Conservation (phyloP, 2,113 vertebrate species). For the Notothenia rossii region DNA sequence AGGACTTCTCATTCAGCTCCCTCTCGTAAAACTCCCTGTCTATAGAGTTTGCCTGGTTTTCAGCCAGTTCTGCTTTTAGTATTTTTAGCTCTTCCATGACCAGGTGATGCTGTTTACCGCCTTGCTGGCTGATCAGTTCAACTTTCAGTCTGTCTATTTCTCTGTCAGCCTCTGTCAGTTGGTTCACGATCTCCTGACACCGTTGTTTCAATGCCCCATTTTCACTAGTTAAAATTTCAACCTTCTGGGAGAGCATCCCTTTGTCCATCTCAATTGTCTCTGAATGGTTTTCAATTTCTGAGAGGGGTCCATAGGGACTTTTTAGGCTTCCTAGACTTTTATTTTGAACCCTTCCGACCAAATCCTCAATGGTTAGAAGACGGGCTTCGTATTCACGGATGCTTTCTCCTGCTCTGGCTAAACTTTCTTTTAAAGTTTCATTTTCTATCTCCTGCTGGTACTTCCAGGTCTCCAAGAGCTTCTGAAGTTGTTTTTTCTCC, state of each 20-base stretch:
- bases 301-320: slow-evolving; percentile 56
- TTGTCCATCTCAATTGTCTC: slow-evolving; percentile 68
- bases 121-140: slow-evolving; percentile 77
- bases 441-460: slow-evolving; percentile 82
- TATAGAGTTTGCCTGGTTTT: slow-evolving; percentile 73
- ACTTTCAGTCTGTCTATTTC: slow-evolving; percentile 86
- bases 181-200: slow-evolving; percentile 87
- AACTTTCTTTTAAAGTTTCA: slow-evolving; percentile 76
- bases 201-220: slow-evolving; percentile 82
- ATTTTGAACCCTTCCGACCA: slow-evolving; percentile 78
- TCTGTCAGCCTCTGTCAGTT: slow-evolving; percentile 86
- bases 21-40: slow-evolving; percentile 81
- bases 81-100: slow-evolving; percentile 74
- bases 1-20: slow-evolving; percentile 82
- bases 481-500: slow-evolving; percentile 70
- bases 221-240: slow-evolving; percentile 81
- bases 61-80: slow-evolving; percentile 75
- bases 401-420: slow-evolving; percentile 81
- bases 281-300: slow-evolving; percentile 69
- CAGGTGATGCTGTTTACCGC: slow-evolving; percentile 73
- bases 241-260: slow-evolving; percentile 77
- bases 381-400: slow-evolving; percentile 82
- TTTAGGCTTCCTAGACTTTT: slow-evolving; percentile 72
- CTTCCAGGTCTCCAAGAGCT: slow-evolving; percentile 79
- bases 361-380: slow-evolving; percentile 82